Base-by-base conservation (phyloP, 1,140 invertebrate genomes). In the Trichoplusia ni region DNA sequence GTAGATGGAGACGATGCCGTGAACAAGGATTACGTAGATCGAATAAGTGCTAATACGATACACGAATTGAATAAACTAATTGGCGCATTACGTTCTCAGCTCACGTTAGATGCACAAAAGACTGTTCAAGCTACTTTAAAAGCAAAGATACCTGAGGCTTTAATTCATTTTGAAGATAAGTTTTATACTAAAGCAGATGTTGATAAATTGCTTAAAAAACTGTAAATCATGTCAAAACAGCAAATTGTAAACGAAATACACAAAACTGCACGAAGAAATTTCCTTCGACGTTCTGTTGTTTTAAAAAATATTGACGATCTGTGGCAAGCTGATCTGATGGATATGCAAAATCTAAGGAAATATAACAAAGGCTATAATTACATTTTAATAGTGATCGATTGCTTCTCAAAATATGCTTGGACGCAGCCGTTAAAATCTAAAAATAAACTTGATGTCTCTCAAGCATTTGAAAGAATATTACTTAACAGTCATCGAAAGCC, bases 361-460 rank as follows among this genome's bases (percentile, higher is more conserved):
- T 16, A 71, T 31, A 92, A 92, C 77, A 72, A 78, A 35, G 76
- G 78, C 19, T 85, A 73, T 69, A 83, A 82, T 58, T 92, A 89
- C 66, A 71, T 92, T 21, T 65, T 92, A 47, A 84, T 78, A 16
- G 77, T 90, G 3, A 92, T 92, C 56, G 86, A 92, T 73, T 65
- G 70, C 18, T 91, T 91, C 71, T 82, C 78, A 46, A 92, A 91
- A 78, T 89, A 75, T 72, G 83, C 86, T 14, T 92, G 81, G 82
- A 81, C 79, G n/a, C 33, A 81, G 18, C 82, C 89, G 4, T 11
- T 92, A 21, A 91, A 91, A 84, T 81, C 64, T 7, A 92, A 92
- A 81, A 88, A 60, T 47, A 83, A 67, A 42, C 56, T 60, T 66
- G 70, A 82, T 40, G 76, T 90, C 2, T 67, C 62, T 14, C 25